Base-by-base conservation (phyloP, 2,797 vertebrate genomes). In the Myotis myotis region DNA sequence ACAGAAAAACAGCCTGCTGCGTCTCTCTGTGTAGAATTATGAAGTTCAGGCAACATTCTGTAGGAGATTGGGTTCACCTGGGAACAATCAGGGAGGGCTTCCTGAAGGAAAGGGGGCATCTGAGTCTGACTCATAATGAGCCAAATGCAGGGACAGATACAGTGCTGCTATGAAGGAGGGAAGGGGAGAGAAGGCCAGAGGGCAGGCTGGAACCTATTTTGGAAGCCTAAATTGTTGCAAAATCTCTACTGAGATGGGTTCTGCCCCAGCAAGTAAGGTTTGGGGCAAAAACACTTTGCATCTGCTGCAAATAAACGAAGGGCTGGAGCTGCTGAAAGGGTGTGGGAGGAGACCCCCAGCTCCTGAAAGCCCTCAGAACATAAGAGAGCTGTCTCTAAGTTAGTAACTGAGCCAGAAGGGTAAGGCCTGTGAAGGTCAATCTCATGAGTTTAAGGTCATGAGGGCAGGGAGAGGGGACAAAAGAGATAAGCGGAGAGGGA, bases 351-450 rank as follows among this genome's bases (percentile, higher is more conserved):
- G 49, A 9, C 47, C 49, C 49, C 38, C 38, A 57, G 49, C 11
- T 91, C 47, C 57, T 16, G 53, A 51, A 86, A 93, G 33, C 33
- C 16, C 17, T 22, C 33, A 66, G 20, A 60, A 53, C 3, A 4
- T 11, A 75, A 84, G 57, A 76, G 17, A 53, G 36, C 47, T 36
- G 28, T 89, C 79, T 91, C 60, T 75, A 84, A 78, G 75, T 82
- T 85, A 85, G 80, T 47, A 86, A 76, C 30, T 70, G 94, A 90
- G 44, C 23, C 76, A 78, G 49, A 87, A 93, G 15, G 76, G 62
- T n/a, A 78, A 94, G 78, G 5, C 4, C 25, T 5, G 2, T 20
- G 30, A 85, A 85, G 47, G 87, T 75, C 55, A 79, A 82, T 7
- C 38, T 79, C 44, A 16, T 17, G 74, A 41, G 71, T 2, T 30